A percentile compares a stretch with the other conserved stretches of the same genome.
Conservation (phyloP, 2,113 vertebrate genomes). For the Neotragus moschatus region DNA sequence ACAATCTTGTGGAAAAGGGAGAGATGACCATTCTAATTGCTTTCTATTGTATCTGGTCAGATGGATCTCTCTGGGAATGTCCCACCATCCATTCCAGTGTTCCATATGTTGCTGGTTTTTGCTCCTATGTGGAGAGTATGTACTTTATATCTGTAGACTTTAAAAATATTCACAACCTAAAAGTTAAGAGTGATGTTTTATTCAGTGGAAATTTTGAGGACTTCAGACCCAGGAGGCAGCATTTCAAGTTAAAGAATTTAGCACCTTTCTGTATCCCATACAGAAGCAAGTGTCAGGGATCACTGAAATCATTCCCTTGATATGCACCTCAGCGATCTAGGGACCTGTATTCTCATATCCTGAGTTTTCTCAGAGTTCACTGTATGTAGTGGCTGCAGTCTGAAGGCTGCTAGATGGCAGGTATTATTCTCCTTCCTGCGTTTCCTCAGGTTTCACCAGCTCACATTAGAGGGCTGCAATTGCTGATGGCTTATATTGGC, state of each 20-base stretch:
- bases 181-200: background rate
- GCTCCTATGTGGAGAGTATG: background rate
- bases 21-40: background rate
- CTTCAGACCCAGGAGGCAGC: background rate
- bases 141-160: background rate
- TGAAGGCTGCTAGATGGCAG: background rate
- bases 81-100: background rate
- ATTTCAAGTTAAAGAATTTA: background rate
- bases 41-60: background rate
- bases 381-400: background rate
- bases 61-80: background rate
- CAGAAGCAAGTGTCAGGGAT: background rate
- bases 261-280: background rate
- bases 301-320: background rate
- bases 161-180: background rate
- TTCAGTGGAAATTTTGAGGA: background rate
- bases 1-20: background rate
- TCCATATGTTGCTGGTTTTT: background rate
- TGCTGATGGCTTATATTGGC: background rate
- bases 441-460: background rate
- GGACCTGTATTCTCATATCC: background rate
- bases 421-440: background rate
- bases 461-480: background rate
- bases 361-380: background rate
- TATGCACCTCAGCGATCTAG: background rate